Evolutionary conservation across 2,888 invertebrate species (phyloP), one percentile per base, ranked within the genome.

Genomic region (Machimus rusticus): DNA sequence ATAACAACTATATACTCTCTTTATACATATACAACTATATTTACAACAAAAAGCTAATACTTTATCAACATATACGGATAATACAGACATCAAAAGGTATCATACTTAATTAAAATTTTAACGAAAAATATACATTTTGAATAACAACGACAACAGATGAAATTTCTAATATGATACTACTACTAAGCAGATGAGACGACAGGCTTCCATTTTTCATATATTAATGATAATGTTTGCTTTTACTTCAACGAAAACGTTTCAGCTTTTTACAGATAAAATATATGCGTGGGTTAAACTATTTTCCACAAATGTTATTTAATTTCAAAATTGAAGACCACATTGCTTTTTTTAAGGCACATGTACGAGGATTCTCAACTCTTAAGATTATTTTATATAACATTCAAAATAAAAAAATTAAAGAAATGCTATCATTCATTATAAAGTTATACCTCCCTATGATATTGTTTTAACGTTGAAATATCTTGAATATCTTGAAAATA

Each of bases 241-340:
- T 82, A 37, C 43, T 51, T 86, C n/a, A 66, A 66, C 66, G 66
- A 66, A 66, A 66, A 66, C 66, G 66, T 66, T 86, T 86, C 77
- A 86, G 76, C 51, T 86, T 86, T 86, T 86, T 86, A 86, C 86
- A 86, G 74, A 74, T 55, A 86, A 86, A 76, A 86, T 77, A 86
- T 77, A 86, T 86, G 85, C 85, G n/a, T 74, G 85, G 85, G 74
- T 74, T 85, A 66, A 12, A 23, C 23, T 66, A 66, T 28, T 66
- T 66, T 66, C 66, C 12, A 66, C 12, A 28, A 66, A 51, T 51
- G 23, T 23, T 66, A 23, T 16, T 28, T 66, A 66, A 66, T 66
- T 66, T 28, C 0, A 51, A 46, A 79, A 28, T 51, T 46, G 28
- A 46, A 79, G 79, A 79, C 39, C 79, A 79, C 79, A 79, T 79